Percentiles rank a stretch among this genome's conserved stretches.
These are phyloP conservation scores for Dynastes maya DNA, from an alignment of 2,888 invertebrate genomes.

Conservation along the genomic window DNA sequence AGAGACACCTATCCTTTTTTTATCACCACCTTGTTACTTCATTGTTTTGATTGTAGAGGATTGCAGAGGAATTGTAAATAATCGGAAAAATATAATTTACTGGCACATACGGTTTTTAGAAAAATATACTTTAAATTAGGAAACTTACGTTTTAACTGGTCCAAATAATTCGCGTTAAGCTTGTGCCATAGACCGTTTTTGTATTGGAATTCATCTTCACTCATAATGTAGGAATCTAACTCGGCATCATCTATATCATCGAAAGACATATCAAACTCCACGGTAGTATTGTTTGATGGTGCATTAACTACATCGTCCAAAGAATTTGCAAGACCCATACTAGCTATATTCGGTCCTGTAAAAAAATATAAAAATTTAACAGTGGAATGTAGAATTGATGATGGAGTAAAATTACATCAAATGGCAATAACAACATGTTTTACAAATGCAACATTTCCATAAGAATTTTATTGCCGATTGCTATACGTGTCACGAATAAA, in stretches of 20 bases:
- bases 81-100: no score
- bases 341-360: constrained; percentile 81
- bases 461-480: background rate
- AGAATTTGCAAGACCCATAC: constrained; percentile 81
- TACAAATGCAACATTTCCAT: background rate
- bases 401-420: no score
- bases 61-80: no score
- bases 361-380: constrained; percentile 37
- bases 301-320: constrained; percentile 71
- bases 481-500: background rate
- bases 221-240: constrained; percentile 88
- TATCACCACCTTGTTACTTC: no score
- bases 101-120: no score
- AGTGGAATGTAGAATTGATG: no score
- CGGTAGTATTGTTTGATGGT: constrained; percentile 57
- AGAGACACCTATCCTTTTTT: no score
- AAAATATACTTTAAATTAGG: background rate
- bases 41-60: no score
- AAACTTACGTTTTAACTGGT: constrained; percentile 82
- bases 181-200: constrained; percentile 92
- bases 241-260: constrained; percentile 91
- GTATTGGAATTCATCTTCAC: constrained; percentile 83
- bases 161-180: constrained; percentile 89
- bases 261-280: constrained; percentile 76
- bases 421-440: no score